These are phyloP conservation scores for Troides helena DNA, from an alignment of 2,888 invertebrate species.

Conservation along the genomic window DNA sequence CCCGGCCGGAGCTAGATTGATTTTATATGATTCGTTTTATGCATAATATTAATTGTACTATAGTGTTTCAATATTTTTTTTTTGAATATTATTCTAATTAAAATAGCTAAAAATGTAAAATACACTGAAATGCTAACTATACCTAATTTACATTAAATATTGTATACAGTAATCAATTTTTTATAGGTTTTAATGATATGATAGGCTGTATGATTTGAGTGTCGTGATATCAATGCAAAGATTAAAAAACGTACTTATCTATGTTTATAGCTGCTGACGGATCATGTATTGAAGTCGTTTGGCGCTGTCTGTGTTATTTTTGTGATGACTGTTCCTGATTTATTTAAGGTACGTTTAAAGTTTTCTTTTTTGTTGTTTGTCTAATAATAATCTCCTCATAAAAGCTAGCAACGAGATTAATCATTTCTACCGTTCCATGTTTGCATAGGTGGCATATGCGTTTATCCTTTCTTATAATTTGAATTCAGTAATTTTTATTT, in stretches of 20 bases:
- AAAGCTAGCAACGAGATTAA: slow-evolving; percentile 31
- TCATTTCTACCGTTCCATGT: slow-evolving; percentile 39
- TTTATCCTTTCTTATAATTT: slow-evolving; percentile 50
- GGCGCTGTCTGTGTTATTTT: slow-evolving; percentile 72
- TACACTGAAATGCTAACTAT: neutral
- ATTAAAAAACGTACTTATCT: slow-evolving; percentile 2
- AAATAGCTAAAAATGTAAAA: neutral
- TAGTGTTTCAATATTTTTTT: neutral
- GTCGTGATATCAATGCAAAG: neutral
- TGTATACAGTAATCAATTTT: neutral
- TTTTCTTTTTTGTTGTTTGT: slow-evolving; percentile 31
- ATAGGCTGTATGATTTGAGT: neutral
- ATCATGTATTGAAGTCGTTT: slow-evolving; percentile 77
- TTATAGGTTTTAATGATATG: neutral
- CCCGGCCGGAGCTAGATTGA: neutral
- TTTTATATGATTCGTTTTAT: neutral
- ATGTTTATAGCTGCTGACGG: slow-evolving; percentile 55
- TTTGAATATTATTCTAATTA: neutral
- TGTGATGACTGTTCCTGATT: slow-evolving; percentile 77
- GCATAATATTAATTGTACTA: neutral
- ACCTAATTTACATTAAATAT: neutral
- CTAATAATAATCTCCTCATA: slow-evolving; percentile 26
- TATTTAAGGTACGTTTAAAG: slow-evolving; percentile 64
- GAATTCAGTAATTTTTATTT: neutral
- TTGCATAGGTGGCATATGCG: slow-evolving; percentile 75